phyloP scores from a whole-genome alignment of 2,113 vertebrate genomes.

The Vanacampus margaritifer region DNA sequence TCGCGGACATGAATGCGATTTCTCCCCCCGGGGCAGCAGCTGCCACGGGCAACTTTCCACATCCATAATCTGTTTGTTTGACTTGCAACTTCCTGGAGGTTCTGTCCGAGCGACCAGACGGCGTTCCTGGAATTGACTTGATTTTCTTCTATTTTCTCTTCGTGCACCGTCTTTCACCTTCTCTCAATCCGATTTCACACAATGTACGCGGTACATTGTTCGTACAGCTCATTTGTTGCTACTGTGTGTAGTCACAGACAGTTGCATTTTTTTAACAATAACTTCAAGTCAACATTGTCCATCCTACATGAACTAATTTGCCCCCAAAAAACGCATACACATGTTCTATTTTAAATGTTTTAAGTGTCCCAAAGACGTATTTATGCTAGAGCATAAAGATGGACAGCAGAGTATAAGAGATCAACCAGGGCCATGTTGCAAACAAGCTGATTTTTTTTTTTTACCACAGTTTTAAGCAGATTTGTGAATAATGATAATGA shows the following conservation, averaged over 20 bases:
- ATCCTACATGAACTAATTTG: too few relatives aligned
- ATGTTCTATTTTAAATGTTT: too few relatives aligned
- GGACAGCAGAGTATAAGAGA: too few relatives aligned
- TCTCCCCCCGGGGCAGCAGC: slow-evolving; percentile 4
- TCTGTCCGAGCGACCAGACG: slow-evolving; percentile 6
- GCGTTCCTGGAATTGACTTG: slow-evolving; percentile 13
- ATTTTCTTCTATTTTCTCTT: neutral
- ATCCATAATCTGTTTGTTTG: neutral
- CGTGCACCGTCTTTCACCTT: neutral
- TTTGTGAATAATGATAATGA: too few relatives aligned
- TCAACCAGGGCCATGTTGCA: too few relatives aligned
- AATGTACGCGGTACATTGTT: neutral
- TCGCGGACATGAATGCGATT: slow-evolving; percentile 54
- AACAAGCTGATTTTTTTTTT: too few relatives aligned
- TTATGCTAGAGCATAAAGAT: too few relatives aligned
- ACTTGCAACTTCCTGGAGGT: slow-evolving; percentile 5
- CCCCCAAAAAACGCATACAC: too few relatives aligned
- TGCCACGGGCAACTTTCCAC: slow-evolving; percentile 12
- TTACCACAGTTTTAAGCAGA: too few relatives aligned
- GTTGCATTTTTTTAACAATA: too few relatives aligned
- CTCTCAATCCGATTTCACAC: neutral
- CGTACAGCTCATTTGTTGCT: neutral
- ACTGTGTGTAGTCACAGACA: too few relatives aligned
- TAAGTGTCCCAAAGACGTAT: too few relatives aligned
- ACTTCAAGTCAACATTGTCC: neutral